Conservation (phyloP, 1,140 invertebrate genomes). For the Zaprionus capensis region DNA sequence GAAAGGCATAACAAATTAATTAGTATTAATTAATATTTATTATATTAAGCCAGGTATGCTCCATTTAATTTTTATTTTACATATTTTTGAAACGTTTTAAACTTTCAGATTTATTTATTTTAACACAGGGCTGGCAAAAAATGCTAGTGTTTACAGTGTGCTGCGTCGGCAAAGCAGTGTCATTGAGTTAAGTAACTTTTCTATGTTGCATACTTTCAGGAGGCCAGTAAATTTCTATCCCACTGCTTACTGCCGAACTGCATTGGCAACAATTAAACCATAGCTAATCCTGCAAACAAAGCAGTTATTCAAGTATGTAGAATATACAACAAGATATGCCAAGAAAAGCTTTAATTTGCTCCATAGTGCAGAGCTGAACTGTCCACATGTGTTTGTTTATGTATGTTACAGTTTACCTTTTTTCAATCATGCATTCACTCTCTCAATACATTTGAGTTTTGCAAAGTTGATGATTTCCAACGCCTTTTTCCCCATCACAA, state of each 20-base stretch:
- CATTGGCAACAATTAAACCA: too few relatives aligned
- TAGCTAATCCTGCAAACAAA: too few relatives aligned
- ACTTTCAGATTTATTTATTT: too few relatives aligned
- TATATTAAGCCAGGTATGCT: too few relatives aligned
- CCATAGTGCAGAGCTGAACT: not conserved
- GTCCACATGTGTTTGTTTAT: not conserved
- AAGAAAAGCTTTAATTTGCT: not conserved
- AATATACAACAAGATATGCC: not conserved
- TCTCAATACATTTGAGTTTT: not conserved
- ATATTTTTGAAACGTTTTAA: too few relatives aligned
- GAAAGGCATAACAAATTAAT: too few relatives aligned
- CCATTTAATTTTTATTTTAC: too few relatives aligned
- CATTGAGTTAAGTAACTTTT: rapidly evolving
- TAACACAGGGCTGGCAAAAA: too few relatives aligned
- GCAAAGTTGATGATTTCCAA: not conserved
- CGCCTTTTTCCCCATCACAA: not conserved
- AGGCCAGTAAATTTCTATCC: not conserved
- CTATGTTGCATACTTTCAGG: not conserved
- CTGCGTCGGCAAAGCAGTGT: not conserved
- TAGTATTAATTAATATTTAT: too few relatives aligned
- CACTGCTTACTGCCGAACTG: too few relatives aligned
- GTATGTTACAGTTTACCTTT: not conserved
- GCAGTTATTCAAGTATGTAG: too few relatives aligned
- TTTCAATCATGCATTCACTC: not conserved
- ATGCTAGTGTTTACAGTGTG: too few relatives aligned